Evolutionary conservation across 2,888 invertebrate species (phyloP), one percentile per base, ranked within the genome.

Genomic region (Polymixis flavicincta): DNA sequence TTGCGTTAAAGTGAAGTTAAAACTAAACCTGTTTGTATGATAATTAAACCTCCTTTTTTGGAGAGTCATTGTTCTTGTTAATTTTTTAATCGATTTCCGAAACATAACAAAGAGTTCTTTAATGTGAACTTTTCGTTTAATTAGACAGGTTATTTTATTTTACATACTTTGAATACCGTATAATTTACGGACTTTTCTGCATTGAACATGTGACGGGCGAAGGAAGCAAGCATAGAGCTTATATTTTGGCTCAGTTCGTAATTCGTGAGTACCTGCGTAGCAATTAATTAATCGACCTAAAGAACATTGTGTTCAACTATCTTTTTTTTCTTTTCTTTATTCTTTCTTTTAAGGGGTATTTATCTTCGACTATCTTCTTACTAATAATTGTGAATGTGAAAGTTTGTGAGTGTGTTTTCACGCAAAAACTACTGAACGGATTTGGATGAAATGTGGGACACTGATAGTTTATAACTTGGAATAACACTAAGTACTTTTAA

Each of bases 1-100:
- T 92, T 92, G 92, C 90, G 91, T 92, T 91, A 88, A 91, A 89
- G 86, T 92, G 89, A 91, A 92, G 89, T 90, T 90, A 88, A 91
- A 92, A 90, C 90, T 89, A 90, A 94, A 93, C 92, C 92, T 87
- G 94, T 92, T 93, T 91, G 90, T 93, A 93, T 93, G 93, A 87
- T 94, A 95, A 95, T 95, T 92, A 92, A 91, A 89, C 86, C 88
- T 86, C 86, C 89, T 90, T 89, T 88, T 89, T 92, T 92, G 91
- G 89, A 91, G 90, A 92, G 88, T 88, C 90, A 93, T 94, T 93
- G 93, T 93, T 93, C 90, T 89, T 90, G 82, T 85, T 81, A 72
- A 72, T 78, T 80, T 78, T 80, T 85, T 70, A 81, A 88, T 85
- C 88, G 83, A 86, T 87, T 85, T 63, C 75, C 13, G 42, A 60